Conservation (phyloP, 1,140 invertebrate species). For the Limonius californicus region DNA sequence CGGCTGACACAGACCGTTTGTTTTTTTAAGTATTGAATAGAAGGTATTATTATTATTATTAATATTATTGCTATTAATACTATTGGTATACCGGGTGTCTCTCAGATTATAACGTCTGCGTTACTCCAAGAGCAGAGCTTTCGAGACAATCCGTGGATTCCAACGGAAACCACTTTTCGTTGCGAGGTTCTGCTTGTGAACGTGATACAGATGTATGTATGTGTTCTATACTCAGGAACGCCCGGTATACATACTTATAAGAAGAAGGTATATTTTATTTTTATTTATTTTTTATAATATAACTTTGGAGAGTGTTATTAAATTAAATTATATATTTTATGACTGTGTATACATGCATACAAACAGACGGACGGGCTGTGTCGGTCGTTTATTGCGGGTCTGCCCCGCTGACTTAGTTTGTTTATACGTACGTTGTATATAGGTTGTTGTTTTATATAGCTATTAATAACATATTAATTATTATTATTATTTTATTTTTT, state of each 20-base stretch:
- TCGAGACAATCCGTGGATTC: too few species aligned
- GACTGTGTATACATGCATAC: constrained; percentile 11
- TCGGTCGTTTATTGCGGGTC: constrained; percentile 27
- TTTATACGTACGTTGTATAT: constrained; percentile 47
- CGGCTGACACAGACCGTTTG: constrained; percentile 12
- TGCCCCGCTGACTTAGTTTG: constrained; percentile 39
- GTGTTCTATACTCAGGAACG: not conserved
- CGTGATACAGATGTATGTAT: too few species aligned
- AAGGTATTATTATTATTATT: constrained; percentile 13
- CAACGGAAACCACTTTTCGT: not conserved
- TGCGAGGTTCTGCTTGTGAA: too few species aligned
- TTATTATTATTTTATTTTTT: constrained; percentile 49
- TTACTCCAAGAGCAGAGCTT: too few species aligned
- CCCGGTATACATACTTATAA: constrained; percentile 26
- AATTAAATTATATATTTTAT: constrained; percentile 46
- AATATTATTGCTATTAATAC: constrained; percentile 9
- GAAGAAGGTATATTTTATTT: constrained; percentile 40
- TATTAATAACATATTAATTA: constrained; percentile 46
- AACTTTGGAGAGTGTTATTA: constrained; percentile 37
- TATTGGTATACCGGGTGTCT: not conserved
- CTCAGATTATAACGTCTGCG: not conserved
- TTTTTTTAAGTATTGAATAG: constrained; percentile 6
- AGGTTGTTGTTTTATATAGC: constrained; percentile 48
- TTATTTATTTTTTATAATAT: constrained; percentile 42
- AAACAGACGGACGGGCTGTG: constrained; percentile 20